Evolutionary conservation across 1,140 invertebrate species (phyloP), one percentile per base, ranked within the genome.

Genomic region (Drosophila teissieri): DNA sequence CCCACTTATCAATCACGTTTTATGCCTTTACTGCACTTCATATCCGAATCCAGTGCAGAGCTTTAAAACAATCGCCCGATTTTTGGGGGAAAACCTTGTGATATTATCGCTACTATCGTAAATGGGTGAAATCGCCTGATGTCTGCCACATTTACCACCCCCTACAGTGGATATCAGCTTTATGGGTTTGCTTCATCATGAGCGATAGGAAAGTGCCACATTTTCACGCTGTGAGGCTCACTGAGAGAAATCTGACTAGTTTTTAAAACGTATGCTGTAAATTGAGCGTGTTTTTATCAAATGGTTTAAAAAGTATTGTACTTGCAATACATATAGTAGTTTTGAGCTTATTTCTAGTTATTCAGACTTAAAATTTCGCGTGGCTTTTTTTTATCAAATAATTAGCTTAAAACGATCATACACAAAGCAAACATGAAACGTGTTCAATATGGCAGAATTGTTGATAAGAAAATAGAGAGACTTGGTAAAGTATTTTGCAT

Each of bases 11-110:
- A 51, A 51, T 15, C 48, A 17, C 48, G 27, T 57, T 75, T 75
- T 75, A 75, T 65, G 73, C 15, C 17, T 58, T 75, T 75, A 75
- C 37, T 54, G 45, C 56, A 37, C 17, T 42, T 40, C 7, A 39
- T 15, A 51, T 52, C 39, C 54, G 45, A 22, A 51, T 52, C 39
- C 54, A 45, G 45, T 56, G 53, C 62, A 57, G 48, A 75, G 53
- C 51, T 74, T 62, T 55, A 57, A 45, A 15, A 17, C 15, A 53
- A 39, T 36, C 11, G 8, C 4, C n/a, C n/a, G 8, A 11, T 51
- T 24, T 12, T 46, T 24, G 39, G 48, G 54, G 68, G 14, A 69
- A 74, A 75, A 53, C 58, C 73, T 64, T 27, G 46, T 27, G 51
- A 75, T 75, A 65, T 45, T 61, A 46, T 61, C 69, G 69, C 19